Base-by-base conservation (phyloP, 2,888 invertebrate genomes). In the Chorisops tibialis region DNA sequence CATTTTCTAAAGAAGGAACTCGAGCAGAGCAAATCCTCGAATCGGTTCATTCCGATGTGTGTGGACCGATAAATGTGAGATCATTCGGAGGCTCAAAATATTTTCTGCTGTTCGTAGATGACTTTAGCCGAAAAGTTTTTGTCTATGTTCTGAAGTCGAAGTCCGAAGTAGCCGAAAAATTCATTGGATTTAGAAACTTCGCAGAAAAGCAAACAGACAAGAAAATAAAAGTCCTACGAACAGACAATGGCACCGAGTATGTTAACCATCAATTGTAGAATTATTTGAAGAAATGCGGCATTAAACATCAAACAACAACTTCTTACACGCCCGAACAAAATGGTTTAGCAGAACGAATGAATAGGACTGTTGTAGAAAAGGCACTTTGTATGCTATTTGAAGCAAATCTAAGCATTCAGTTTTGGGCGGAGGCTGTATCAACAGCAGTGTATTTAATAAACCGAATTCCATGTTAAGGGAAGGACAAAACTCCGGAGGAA, bases 81-180 rank as follows among this genome's bases (percentile, higher is more conserved):
- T 77, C 75, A 1, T 58, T 69, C 12, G 72, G 71, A n/a, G 73
- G 74, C 3, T 67, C 67, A 2, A 70, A 64, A 56, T 77, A 74
- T 63, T 72, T 75, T 45, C 50, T 75, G n/a, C 73, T 69, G 2
- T 74, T 76, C 56, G 69, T 74, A 52, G 76, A 78, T 68, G 74
- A 75, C 63, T 67, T 48, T 24, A 64, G 64, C 7, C 38, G 67
- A 4, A 68, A 65, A 61, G 59, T 67, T 1, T 67, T 68, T 52
- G 54, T 66, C 21, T 9, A 51, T 1, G 62, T 63, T 0, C 56
- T 69, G 3, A 63, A 63, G 37, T 21, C 52, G 3, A 68, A 68
- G 54, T 67, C 67, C 37, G 66, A 68, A 7, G 65, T 67, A 7
- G 65, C 66, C n/a, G n/a, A 30, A 7, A 52, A 65, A 14, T 67